Base-by-base conservation (phyloP, 1,140 invertebrate genomes). In the Pinna nobilis region DNA sequence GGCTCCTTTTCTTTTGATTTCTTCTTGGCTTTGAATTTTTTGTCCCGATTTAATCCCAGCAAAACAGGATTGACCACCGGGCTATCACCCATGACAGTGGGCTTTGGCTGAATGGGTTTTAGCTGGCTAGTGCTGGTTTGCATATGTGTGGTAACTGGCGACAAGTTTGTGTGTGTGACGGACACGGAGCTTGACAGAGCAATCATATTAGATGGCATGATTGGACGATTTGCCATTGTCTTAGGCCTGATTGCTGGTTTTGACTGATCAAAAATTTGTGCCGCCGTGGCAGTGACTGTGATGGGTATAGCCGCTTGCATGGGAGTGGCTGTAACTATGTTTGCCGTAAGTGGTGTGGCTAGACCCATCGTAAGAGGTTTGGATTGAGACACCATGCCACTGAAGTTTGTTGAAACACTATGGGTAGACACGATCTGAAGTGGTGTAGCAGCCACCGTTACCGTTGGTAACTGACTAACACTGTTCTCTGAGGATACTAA, bases 1-100 rank as follows among this genome's bases (percentile, higher is more conserved):
- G 67, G 41, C 20, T 90, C 90, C 79, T 88, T 89, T 49, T 84
- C 86, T 74, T 90, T 90, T 73, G 88, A 88, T 78, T 90, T 90
- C 63, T 80, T 80, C 9, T 64, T 53, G 59, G 81, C 78, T 37
- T 71, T 81, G 23, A 60, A 67, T 49, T 76, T 70, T 23, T 76
- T 79, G 37, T 78, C 71, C 65, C 83, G 86, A 72, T 90, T 90
- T 44, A 90, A 82, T 7, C 84, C 83, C 20, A 78, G 75, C 23
- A 89, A 68, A 32, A 84, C 78, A 28, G 87, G 83, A 66, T 87
- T 88, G 25, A 85, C 72, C 57, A 70, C 75, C 15, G 82, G 69
- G 7, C 83, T 80, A 50, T 89, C 88, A 13, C 86, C 87, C 66
- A 89, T 77, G 6, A 86, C 84, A 6, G 86, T 88, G 18, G 89